Evolutionary conservation across 64 coral and sea anemone species (phyloP).

Genomic region (Porites lutea): DNA sequence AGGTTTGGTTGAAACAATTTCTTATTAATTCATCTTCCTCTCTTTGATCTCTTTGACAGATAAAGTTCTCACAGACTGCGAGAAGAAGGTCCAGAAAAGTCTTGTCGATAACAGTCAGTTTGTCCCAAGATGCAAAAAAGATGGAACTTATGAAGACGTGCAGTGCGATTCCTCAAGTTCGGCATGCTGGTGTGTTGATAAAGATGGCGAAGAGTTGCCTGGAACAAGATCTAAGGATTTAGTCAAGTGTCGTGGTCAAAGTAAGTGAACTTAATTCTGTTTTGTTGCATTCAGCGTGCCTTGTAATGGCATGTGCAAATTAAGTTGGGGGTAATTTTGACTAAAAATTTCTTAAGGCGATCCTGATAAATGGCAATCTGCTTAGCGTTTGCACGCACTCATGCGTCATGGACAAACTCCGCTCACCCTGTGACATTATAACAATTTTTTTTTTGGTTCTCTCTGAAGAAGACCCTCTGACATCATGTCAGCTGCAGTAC

Average conservation of each 20-base stretch:
- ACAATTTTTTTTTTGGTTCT: neutral
- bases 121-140: conserved; percentile 76
- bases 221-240: conserved; percentile 56
- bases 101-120: conserved; percentile 23
- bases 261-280: conserved; percentile 8
- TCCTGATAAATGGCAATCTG: no score
- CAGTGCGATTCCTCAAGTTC: conserved; percentile 63
- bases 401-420: no score
- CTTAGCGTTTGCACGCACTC: no score
- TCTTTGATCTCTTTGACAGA: neutral
- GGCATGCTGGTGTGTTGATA: conserved; percentile 74
- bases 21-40: no score
- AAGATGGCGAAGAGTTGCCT: conserved; percentile 52
- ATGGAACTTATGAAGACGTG: conserved; percentile 73
- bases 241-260: conserved; percentile 61
- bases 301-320: no score
- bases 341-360: no score
- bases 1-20: no score
- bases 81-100: conserved; percentile 10
- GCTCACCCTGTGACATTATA: neutral
- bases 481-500: conserved; percentile 73
- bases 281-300: neutral
- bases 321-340: no score
- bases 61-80: conserved; percentile 14
- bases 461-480: conserved; percentile 39